Conservation (phyloP, 2,888 invertebrate species). For the Phyto melanocephala region DNA sequence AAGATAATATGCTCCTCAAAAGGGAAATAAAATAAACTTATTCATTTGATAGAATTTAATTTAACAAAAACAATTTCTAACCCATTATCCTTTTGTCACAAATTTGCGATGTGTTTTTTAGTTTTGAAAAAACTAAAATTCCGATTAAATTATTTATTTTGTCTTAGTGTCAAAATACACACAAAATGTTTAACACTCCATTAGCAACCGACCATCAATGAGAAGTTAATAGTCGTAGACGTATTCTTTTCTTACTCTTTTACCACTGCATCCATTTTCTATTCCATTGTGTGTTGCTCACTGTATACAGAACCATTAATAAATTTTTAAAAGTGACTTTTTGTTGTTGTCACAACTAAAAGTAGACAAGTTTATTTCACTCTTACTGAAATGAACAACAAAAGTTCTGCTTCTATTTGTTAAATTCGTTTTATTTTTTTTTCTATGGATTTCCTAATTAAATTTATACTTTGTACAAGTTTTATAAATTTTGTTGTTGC, state of each 20-base stretch:
- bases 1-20: too few species aligned
- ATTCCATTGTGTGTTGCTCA: neutral
- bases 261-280: neutral
- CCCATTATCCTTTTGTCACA: too few species aligned
- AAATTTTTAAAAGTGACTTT: conserved; percentile 55
- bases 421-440: neutral
- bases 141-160: conserved; percentile 40
- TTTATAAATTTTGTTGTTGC: conserved; percentile 1
- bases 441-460: conserved; percentile 57
- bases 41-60: too few species aligned
- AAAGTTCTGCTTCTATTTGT: conserved; percentile 17
- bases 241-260: neutral
- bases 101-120: too few species aligned
- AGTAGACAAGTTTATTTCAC: conserved; percentile 18
- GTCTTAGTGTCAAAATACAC: conserved; percentile 38
- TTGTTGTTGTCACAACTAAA: conserved; percentile 38
- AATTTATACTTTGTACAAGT: conserved; percentile 49
- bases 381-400: conserved; percentile 14
- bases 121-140: neutral
- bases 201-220: conserved; percentile 49
- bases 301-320: conserved; percentile 45
- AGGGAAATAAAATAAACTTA: too few species aligned
- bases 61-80: too few species aligned
- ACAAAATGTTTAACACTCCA: conserved; percentile 48
- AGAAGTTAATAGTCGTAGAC: conserved; percentile 15